phyloP scores from a whole-genome alignment of 1,140 invertebrate genomes.

The Drosophila gunungcola region DNA sequence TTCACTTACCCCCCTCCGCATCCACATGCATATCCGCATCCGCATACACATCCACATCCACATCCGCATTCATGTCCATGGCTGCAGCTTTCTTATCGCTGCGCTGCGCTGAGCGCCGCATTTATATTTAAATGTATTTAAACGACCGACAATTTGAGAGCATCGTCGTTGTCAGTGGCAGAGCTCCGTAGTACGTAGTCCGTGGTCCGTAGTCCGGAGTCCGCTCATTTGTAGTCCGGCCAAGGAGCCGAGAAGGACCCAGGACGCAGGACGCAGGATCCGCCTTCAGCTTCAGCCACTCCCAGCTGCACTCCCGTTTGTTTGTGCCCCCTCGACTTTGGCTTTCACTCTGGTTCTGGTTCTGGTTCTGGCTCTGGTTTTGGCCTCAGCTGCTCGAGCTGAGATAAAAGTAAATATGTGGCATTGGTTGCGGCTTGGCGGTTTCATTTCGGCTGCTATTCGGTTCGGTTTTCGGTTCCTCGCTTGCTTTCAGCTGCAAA shows the following conservation, averaged over 20 bases:
- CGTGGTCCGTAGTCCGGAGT: background rate
- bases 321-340: conserved; percentile 62
- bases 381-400: conserved; percentile 42
- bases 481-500: conserved; percentile 21
- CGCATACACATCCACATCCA: conserved; percentile 16
- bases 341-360: background rate
- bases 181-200: conserved; percentile 3
- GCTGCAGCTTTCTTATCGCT: conserved; percentile 65
- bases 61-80: conserved; percentile 29
- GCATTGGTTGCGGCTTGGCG: conserved; percentile 68
- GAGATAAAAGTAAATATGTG: conserved; percentile 83
- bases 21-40: background rate
- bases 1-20: conserved; percentile 53
- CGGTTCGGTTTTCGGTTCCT: conserved; percentile 16
- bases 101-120: conserved; percentile 48
- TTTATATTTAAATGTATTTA: conserved; percentile 84
- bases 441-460: conserved; percentile 50
- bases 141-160: conserved; percentile 82
- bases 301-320: conserved; percentile 47
- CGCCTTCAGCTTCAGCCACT: background rate
- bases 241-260: conserved; percentile 24
- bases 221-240: conserved; percentile 65
- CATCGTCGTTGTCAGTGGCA: conserved; percentile 66
- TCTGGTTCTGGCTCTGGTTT: conserved; percentile 52
- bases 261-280: conserved; percentile 3